Evolutionary conservation across 2,113 vertebrate genomes (phyloP).

Genomic region (Cygnus buccinator): DNA sequence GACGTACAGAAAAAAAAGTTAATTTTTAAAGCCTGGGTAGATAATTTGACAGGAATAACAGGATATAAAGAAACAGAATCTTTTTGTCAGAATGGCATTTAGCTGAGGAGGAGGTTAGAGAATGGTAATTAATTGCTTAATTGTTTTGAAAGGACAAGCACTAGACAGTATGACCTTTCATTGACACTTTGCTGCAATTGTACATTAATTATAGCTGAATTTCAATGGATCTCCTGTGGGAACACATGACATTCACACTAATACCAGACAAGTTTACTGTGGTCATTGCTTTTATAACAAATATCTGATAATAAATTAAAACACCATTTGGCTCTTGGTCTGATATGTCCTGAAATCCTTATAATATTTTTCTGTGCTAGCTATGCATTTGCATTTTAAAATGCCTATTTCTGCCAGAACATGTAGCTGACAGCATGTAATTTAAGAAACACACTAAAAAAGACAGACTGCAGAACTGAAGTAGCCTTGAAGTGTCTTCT

Average conservation of each 20-base stretch:
- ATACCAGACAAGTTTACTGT: not conserved
- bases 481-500: not conserved
- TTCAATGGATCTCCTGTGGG: not conserved
- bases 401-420: not conserved
- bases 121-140: conserved; percentile 58
- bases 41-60: not conserved
- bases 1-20: not conserved
- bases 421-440: not conserved
- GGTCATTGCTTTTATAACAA: not conserved
- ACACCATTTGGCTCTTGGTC: not conserved
- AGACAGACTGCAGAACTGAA: not conserved
- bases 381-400: not conserved
- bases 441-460: not conserved
- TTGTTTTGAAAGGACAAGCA: conserved; percentile 54
- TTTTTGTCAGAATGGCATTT: not conserved
- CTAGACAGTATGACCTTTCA: conserved; percentile 27
- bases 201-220: conserved; percentile 43
- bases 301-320: not conserved
- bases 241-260: conserved; percentile 2
- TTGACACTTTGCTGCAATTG: not conserved
- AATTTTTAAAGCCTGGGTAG: not conserved
- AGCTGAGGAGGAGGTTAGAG: conserved; percentile 5
- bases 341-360: not conserved
- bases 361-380: not conserved
- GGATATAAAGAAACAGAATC: not conserved